Percentiles rank a stretch among this genome's conserved stretches.
Conservation (phyloP, 2,888 invertebrate genomes). For the Amblyjoppa proteus region DNA sequence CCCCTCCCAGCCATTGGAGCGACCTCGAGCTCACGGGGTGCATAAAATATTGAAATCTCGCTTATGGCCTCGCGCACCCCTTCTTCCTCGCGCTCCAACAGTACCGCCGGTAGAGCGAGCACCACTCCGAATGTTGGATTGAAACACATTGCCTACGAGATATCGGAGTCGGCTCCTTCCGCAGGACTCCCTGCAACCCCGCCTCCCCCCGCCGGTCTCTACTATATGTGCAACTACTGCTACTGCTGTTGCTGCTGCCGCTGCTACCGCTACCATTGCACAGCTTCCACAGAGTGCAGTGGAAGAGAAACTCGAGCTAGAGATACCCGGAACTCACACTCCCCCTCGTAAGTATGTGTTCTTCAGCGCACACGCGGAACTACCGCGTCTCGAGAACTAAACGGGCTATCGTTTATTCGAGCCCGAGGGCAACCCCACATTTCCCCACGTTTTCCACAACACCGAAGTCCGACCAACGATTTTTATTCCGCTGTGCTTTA, state of each 20-base stretch:
- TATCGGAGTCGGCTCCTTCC: constrained; percentile 64
- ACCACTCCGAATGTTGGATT: constrained; percentile 66
- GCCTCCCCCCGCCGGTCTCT: not conserved
- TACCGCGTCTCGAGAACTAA: constrained; percentile 46
- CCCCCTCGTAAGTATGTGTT: constrained; percentile 29
- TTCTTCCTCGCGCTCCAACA: constrained; percentile 32
- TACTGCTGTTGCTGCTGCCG: not conserved
- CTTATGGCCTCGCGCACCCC: constrained; percentile 65
- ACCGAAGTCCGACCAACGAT: not conserved
- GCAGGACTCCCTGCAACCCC: constrained; percentile 46
- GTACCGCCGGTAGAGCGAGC: constrained; percentile 49
- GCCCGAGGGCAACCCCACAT: constrained; percentile 5
- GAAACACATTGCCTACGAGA: constrained; percentile 68
- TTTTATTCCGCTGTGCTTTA: constrained; percentile 42
- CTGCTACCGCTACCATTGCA: constrained; percentile 1
- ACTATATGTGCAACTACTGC: not conserved
- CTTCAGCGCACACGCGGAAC: constrained; percentile 11
- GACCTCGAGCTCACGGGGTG: constrained; percentile 66
- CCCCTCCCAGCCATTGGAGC: constrained; percentile 41
- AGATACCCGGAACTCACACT: constrained; percentile 43
- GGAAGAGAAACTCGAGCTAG: constrained; percentile 13
- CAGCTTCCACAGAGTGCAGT: constrained; percentile 32
- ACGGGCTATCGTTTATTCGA: constrained; percentile 59
- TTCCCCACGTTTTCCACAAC: constrained; percentile 49
- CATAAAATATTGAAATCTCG: constrained; percentile 74